Base-by-base conservation (phyloP, 2,888 invertebrate genomes). In the Ectropis crepuscularia region DNA sequence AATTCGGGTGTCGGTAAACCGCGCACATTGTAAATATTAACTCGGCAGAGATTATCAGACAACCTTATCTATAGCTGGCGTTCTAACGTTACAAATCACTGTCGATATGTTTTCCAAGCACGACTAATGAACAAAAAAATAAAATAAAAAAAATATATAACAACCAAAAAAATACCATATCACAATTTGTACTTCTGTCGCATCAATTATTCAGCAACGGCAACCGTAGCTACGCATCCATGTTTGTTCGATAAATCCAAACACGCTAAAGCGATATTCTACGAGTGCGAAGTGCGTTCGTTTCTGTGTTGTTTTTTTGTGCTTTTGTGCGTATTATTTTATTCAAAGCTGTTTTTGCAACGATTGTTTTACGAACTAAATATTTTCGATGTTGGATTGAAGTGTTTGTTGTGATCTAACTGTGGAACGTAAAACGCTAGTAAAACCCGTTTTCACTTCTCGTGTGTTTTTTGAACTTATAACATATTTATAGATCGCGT, bases 201-300 rank as follows among this genome's bases (percentile, higher is more conserved):
- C 11, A 51, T 6, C 0, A 6, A 5, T 5, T 51, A 41, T 28
- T 51, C 51, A 8, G 5, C n/a, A 5, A 5, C 11, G 11, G 51
- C 16, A 6, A 12, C 51, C 45, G 57, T 61, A 53, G 68, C 71
- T 54, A 46, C 71, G 73, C 75, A 70, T 74, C 73, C 69, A 68
- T 81, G 82, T 84, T 86, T 79, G 70, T 75, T 87, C 86, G 73
- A 86, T 86, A 85, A 79, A 74, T 69, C 60, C 66, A 67, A 68
- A 50, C 54, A 64, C 39, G 55, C 41, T 60, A 42, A 53, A 46
- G 46, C 42, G 57, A 53, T 60, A 63, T 53, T 50, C 60, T 42
- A 60, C 43, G 38, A 54, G 6, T 53, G 53, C 53, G 50, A 41
- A 54, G 58, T 57, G 51, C 48, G 48, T 61, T 12, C 51, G 28